Percentiles rank a stretch among this genome's conserved stretches.
These are phyloP conservation scores for Scytalopus superciliaris DNA, from an alignment of 2,113 vertebrate genomes.

Conservation along the genomic window DNA sequence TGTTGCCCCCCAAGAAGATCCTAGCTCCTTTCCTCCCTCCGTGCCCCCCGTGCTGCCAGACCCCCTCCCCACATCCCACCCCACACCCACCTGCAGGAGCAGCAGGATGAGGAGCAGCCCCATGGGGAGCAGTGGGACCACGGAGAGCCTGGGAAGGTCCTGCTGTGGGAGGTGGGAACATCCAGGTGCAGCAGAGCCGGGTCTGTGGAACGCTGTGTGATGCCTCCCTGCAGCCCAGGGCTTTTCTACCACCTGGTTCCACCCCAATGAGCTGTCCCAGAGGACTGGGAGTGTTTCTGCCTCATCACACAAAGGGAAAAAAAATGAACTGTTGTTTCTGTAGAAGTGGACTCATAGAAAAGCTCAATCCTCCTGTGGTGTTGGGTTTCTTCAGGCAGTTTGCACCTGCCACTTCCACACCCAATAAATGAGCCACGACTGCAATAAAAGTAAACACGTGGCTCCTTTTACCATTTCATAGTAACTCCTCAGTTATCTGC, in stretches of 20 bases:
- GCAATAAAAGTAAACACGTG: not conserved
- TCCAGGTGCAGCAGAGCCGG: not conserved
- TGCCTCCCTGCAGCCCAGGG: not conserved
- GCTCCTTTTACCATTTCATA: no score
- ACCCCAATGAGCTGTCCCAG: not conserved
- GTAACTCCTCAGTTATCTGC: rapidly evolving
- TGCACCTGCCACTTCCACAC: rapidly evolving
- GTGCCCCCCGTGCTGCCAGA: rapidly evolving
- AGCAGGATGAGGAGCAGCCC: not conserved
- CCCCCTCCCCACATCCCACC: not conserved
- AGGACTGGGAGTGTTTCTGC: no score
- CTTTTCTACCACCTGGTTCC: not conserved
- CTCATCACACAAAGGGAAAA: not conserved
- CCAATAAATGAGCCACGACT: not conserved
- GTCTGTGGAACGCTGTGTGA: not conserved
- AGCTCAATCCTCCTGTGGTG: not conserved
- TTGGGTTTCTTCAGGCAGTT: not conserved
- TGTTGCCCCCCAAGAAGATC: rapidly evolving
- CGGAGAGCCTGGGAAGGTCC: not conserved
- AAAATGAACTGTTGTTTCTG: not conserved
- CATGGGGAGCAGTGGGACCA: not conserved
- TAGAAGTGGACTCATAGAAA: not conserved
- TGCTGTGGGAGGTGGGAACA: not conserved
- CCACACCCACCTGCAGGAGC: not conserved
- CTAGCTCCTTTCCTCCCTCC: not conserved